Base-by-base conservation (phyloP, 2,888 invertebrate genomes). In the Hofmannophila pseudospretella region DNA sequence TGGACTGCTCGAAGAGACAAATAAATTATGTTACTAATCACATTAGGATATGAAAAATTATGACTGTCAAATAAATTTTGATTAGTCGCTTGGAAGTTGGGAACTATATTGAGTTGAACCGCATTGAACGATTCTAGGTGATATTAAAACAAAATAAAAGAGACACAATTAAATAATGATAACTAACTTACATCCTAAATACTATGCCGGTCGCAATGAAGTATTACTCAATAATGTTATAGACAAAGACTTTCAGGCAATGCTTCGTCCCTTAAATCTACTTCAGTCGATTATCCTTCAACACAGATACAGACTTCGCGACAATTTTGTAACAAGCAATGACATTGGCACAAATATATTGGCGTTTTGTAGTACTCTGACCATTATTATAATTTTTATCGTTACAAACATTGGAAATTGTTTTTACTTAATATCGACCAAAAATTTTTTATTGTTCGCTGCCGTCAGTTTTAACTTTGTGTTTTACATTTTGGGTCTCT, bases 221-320 rank as follows among this genome's bases (percentile, higher is more conserved):
- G 5, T 27, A 7, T 11, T 27, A 10, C 11, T 27, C 1, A 27
- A 27, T 12, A 12, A 34, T 10, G n/a, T 12, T 3, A 11, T 20
- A 2, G 12, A 13, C 5, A 10, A 12, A 12, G 12, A 12, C 4
- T 4, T 32, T n/a, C 11, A 20, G 5, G 22, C 10, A n/a, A 20
- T 22, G 11, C 1, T 16, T 12, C 12, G 12, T 3, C 20, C 20
- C 3, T 12, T 22, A 4, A 22, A 22, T 11, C 9, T 32, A 4
- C 4, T 27, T 7, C 10, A 10, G 12, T 11, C 27, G 5, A 10
- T 27, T 12, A 4, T 10, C 2, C 10, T 27, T 3, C 29, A 30
- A 30, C n/a, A 3, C 29, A 30, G 7, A 30, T 30, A 30, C n/a
- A 30, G 29, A 30, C 11, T 30, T 7, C 14, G n/a, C 3, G 27